Percentiles rank a stretch among this genome's conserved stretches.
Evolutionary conservation across 1,140 invertebrate species (phyloP).

Genomic region (Wiebesia pumilae): DNA sequence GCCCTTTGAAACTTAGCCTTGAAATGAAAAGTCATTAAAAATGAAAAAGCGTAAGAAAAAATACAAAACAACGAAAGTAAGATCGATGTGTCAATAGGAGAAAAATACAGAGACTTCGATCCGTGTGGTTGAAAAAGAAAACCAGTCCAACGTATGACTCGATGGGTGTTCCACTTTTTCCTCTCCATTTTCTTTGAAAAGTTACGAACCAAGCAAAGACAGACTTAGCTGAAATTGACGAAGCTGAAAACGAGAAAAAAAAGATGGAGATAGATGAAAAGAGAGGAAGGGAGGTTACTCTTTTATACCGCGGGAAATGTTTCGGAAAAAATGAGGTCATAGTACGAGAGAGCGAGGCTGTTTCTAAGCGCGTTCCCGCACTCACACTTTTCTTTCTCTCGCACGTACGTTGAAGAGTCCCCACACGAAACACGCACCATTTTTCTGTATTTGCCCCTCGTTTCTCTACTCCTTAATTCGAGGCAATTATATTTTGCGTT

Average conservation of each 20-base stretch:
- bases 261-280: background rate
- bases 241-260: background rate
- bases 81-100: too few relatives aligned
- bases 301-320: conserved; percentile 24
- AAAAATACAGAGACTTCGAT: too few relatives aligned
- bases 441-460: background rate
- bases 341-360: background rate
- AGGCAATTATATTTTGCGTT: conserved; percentile 20
- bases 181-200: conserved; percentile 14
- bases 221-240: conserved; percentile 4
- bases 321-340: conserved; percentile 46
- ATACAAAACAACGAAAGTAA: too few relatives aligned
- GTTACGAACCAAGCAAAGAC: background rate
- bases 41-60: too few relatives aligned
- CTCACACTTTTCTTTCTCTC: background rate
- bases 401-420: too few relatives aligned
- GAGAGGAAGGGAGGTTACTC: background rate
- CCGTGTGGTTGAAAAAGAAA: background rate
- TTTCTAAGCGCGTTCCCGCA: conserved; percentile 12
- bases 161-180: conserved; percentile 13
- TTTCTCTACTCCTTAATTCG: background rate
- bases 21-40: too few relatives aligned
- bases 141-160: background rate
- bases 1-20: too few relatives aligned
- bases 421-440: background rate